Evolutionary conservation across 2,113 vertebrate genomes (phyloP).

Genomic region (Recurvirostra avosetta): DNA sequence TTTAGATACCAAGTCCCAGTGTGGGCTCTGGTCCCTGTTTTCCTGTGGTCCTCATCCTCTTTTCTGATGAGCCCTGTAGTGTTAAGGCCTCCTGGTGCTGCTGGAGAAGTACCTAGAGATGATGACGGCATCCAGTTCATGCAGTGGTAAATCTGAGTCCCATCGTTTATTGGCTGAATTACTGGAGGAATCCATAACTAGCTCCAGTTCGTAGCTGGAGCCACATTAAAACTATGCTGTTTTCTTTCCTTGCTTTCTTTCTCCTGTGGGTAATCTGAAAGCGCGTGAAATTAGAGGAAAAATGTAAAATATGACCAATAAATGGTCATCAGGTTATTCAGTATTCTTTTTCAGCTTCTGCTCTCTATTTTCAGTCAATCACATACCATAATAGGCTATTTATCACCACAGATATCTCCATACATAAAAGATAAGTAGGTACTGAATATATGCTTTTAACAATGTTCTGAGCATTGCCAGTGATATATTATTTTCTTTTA

Average conservation of each 20-base stretch:
- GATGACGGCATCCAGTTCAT: neutral
- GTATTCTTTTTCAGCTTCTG: neutral
- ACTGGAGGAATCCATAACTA: neutral
- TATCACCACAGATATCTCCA: conserved; percentile 23
- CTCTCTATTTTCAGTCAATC: conserved; percentile 47
- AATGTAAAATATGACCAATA: neutral
- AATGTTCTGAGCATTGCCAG: neutral
- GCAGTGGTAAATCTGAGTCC: neutral
- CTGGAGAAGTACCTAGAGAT: neutral
- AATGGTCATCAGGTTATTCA: neutral
- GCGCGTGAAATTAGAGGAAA: neutral
- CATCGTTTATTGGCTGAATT: neutral
- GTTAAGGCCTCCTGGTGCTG: neutral
- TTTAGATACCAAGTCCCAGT: neutral
- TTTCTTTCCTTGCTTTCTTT: neutral
- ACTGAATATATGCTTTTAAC: conserved; percentile 18
- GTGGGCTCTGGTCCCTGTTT: neutral
- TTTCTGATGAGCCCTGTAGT: neutral
- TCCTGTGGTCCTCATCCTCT: neutral
- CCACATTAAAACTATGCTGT: neutral
- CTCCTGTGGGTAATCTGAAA: neutral
- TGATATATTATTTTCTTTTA: conserved; percentile 55
- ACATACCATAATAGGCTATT: neutral
- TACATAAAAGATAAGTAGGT: conserved; percentile 31
- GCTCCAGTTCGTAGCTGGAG: neutral